Conservation (phyloP, 2,113 vertebrate genomes). For the Gymnarchus niloticus region DNA sequence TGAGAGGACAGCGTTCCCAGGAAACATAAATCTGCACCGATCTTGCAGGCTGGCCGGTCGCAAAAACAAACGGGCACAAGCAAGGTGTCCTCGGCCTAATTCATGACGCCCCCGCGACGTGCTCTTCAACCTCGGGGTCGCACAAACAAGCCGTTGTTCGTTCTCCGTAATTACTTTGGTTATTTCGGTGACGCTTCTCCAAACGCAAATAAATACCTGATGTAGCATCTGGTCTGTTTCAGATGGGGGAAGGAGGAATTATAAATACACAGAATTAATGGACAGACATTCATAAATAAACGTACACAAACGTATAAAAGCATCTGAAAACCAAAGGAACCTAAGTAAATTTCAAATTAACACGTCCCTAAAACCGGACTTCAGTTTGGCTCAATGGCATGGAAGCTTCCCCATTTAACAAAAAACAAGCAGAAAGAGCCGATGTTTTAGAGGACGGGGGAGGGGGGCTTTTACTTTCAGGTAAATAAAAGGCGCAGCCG, state of each 20-base stretch:
- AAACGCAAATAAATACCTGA: neutral
- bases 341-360: neutral
- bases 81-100: conserved; percentile 49
- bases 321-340: too few species aligned
- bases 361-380: too few species aligned
- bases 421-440: neutral
- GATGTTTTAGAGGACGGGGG: neutral
- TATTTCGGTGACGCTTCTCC: neutral
- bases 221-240: conserved; percentile 36
- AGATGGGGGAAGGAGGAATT: neutral
- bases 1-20: conserved; percentile 43
- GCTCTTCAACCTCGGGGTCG: neutral
- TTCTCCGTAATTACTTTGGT: too few species aligned
- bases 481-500: conserved; percentile 32
- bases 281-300: neutral
- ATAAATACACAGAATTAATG: neutral
- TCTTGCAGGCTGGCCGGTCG: conserved; percentile 38
- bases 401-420: neutral
- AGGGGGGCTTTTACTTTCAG: neutral
- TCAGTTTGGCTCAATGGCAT: neutral
- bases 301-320: neutral
- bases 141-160: neutral
- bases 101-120: conserved; percentile 24
- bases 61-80: conserved; percentile 44
- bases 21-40: conserved; percentile 61